Evolutionary conservation across 53 echinoderm and acorn worm genomes (phyloP).

Genomic region (Actinopyga echinites): DNA sequence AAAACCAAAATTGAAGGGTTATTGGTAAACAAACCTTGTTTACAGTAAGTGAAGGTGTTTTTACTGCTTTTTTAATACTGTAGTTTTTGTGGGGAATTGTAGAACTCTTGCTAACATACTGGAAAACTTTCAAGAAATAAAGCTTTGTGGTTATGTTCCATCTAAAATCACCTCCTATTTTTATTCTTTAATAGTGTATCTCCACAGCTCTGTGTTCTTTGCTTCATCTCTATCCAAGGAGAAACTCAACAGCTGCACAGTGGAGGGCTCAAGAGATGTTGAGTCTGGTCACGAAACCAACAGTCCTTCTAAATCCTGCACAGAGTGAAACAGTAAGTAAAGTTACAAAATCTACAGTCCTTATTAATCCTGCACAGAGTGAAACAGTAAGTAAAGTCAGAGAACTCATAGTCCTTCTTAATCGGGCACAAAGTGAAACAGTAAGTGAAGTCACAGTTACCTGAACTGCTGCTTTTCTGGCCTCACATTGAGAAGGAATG

Average conservation of each 20-base stretch:
- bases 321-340: conserved; percentile 96
- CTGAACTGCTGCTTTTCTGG: too few relatives aligned
- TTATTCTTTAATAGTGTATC: conserved; percentile 62
- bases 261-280: conserved; percentile 96
- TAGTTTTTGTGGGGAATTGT: too few relatives aligned
- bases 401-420: conserved; percentile 89
- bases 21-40: too few relatives aligned
- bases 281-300: conserved; percentile 93
- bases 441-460: conserved; percentile 83
- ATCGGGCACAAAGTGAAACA: conserved; percentile 98
- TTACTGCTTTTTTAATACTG: too few relatives aligned
- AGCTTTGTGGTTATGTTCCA: too few relatives aligned
- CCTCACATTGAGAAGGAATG: not conserved
- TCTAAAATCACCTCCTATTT: too few relatives aligned
- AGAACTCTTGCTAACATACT: too few relatives aligned
- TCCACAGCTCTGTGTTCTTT: conserved; percentile 85
- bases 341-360: conserved; percentile 84
- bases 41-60: too few relatives aligned
- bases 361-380: conserved; percentile 96
- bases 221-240: conserved; percentile 85
- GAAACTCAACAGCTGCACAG: conserved; percentile 87
- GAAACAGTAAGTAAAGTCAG: conserved; percentile 87
- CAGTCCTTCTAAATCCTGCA: conserved; percentile 91
- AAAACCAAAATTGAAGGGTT: too few relatives aligned
- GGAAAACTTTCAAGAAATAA: too few relatives aligned